Conservation (phyloP, 1,140 invertebrate species). For the Aleiodes sp. region DNA sequence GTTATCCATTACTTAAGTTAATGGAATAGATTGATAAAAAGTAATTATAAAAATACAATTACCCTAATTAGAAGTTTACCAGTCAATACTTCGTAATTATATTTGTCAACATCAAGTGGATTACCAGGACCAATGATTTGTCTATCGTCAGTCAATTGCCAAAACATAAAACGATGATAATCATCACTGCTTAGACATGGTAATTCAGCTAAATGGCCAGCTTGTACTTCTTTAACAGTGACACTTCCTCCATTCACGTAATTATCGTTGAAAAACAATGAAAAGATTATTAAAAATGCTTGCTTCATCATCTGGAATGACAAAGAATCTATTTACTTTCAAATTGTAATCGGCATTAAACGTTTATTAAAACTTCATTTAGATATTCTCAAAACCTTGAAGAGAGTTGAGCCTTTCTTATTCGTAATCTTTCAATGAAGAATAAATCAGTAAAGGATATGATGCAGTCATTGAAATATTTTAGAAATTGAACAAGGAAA, state of each 20-base stretch:
- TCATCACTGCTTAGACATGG: slow-evolving; percentile 74
- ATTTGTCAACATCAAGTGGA: slow-evolving; percentile 70
- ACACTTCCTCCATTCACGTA: slow-evolving; percentile 36
- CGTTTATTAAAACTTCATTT: background rate
- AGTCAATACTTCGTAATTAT: slow-evolving; percentile 75
- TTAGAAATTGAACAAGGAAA: no score
- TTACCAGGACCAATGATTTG: slow-evolving; percentile 72
- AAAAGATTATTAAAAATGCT: slow-evolving; percentile 20
- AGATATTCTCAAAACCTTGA: background rate
- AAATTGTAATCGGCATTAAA: no score
- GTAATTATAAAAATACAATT: slow-evolving; percentile 45
- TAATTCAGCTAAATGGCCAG: slow-evolving; percentile 70
- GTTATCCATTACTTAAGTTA: background rate
- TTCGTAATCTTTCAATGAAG: background rate
- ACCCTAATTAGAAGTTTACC: slow-evolving; percentile 74
- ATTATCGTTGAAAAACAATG: slow-evolving; percentile 43
- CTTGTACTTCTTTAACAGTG: slow-evolving; percentile 67
- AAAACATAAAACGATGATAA: slow-evolving; percentile 74
- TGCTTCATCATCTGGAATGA: slow-evolving; percentile 47
- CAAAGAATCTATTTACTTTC: no score
- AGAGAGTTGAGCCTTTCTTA: background rate
- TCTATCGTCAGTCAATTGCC: slow-evolving; percentile 70
- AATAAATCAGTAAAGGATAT: no score
- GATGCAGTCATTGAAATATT: background rate
- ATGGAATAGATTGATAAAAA: background rate